phyloP scores from a whole-genome alignment of 2,888 invertebrate species.

The Phalera bucephala region DNA sequence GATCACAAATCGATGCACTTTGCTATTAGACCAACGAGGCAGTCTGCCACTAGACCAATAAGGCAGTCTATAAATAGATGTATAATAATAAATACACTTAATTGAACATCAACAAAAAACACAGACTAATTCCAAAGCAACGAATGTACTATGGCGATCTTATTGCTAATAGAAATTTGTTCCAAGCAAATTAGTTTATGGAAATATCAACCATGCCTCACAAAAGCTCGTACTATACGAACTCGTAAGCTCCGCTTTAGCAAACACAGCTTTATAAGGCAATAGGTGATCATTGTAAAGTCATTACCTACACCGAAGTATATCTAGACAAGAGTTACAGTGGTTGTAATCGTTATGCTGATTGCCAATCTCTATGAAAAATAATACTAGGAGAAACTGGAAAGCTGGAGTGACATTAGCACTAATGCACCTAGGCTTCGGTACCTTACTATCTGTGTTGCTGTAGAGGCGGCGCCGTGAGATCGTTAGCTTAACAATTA shows the following conservation, averaged over 20 bases:
- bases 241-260: conserved; percentile 35
- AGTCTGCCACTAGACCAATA: no score
- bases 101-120: no score
- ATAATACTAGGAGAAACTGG: conserved; percentile 40
- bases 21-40: no score
- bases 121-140: no score
- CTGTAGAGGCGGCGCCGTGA: conserved; percentile 18
- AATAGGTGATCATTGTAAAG: conserved; percentile 40
- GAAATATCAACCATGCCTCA: conserved; percentile 8
- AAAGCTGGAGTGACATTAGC: conserved; percentile 51
- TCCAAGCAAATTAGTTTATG: no score
- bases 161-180: no score
- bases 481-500: conserved; percentile 47
- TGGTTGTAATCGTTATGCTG: conserved; percentile 39
- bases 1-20: no score
- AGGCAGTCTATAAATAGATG: no score
- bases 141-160: no score
- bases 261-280: conserved; percentile 39
- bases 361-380: conserved; percentile 48
- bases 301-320: conserved; percentile 38
- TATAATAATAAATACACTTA: no score
- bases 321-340: conserved; percentile 42
- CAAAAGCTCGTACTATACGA: conserved; percentile 33
- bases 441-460: conserved; percentile 31
- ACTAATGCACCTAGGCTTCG: conserved; percentile 39